phyloP scores from a whole-genome alignment of 2,888 invertebrate genomes.

The Agrotis segetum region DNA sequence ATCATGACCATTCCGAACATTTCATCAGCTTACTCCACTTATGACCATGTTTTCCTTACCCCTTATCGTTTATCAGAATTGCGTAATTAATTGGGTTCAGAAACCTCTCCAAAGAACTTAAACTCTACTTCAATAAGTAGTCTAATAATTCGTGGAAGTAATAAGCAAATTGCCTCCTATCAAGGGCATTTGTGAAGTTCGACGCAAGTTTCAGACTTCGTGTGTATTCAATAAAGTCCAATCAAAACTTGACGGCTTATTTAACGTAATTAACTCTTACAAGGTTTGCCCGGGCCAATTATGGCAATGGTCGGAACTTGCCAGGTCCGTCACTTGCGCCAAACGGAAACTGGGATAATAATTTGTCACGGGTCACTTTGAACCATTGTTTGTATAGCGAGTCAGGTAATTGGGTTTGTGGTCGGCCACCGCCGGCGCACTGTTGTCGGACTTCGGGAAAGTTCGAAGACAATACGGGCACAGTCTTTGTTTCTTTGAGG shows the following conservation, averaged over 20 bases:
- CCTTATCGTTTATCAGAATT: neutral
- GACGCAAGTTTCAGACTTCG: constrained; percentile 27
- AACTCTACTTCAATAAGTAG: constrained; percentile 17
- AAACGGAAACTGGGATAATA: constrained; percentile 43
- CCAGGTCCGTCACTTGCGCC: constrained; percentile 40
- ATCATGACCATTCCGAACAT: too few species aligned
- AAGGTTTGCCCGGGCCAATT: constrained; percentile 51
- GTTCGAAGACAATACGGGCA: constrained; percentile 40
- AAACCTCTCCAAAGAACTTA: constrained; percentile 6
- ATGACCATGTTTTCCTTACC: neutral
- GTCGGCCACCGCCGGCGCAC: constrained; percentile 40
- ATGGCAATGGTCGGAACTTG: constrained; percentile 39
- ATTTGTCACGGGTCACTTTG: constrained; percentile 60
- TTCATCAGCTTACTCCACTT: neutral
- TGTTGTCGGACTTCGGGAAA: constrained; percentile 40
- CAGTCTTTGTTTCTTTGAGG: constrained; percentile 49
- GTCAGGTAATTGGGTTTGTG: constrained; percentile 60
- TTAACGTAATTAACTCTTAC: constrained; percentile 54
- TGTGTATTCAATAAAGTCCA: constrained; percentile 60
- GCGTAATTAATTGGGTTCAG: neutral
- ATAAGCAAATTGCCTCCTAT: constrained; percentile 44
- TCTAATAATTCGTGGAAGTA: constrained; percentile 29
- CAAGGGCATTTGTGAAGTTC: constrained; percentile 36
- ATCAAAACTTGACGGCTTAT: constrained; percentile 57
- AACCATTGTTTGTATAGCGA: constrained; percentile 55